These are phyloP conservation scores for Polydrusus cervinus DNA, from an alignment of 2,888 invertebrate genomes.

Conservation along the genomic window DNA sequence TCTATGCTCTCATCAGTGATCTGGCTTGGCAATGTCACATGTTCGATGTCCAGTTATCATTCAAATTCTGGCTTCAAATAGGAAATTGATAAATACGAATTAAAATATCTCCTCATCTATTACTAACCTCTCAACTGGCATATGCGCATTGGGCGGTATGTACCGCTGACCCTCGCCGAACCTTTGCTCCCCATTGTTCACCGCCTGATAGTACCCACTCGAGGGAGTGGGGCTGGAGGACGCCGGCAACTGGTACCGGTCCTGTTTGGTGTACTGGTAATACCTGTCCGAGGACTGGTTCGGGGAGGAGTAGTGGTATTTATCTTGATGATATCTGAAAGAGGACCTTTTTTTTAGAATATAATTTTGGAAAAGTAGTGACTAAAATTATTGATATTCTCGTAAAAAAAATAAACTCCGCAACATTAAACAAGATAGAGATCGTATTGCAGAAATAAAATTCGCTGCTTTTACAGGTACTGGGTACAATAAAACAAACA, in stretches of 20 bases:
- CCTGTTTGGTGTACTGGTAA: constrained; percentile 54
- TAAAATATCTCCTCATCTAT: background rate
- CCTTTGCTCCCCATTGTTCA: constrained; percentile 59
- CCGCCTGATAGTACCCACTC: constrained; percentile 54
- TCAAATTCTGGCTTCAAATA: too few species aligned
- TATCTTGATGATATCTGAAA: constrained; percentile 51
- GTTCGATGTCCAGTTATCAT: too few species aligned
- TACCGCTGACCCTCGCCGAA: constrained; percentile 72
- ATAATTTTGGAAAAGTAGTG: background rate
- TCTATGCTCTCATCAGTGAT: too few species aligned
- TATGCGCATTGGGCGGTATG: constrained; percentile 81
- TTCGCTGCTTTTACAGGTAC: too few species aligned
- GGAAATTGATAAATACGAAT: background rate
- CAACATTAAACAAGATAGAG: too few species aligned
- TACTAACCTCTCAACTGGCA: constrained; percentile 80
- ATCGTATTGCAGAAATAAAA: too few species aligned
- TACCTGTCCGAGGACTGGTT: constrained; percentile 49
- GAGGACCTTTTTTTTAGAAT: constrained; percentile 1
- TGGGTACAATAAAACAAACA: too few species aligned
- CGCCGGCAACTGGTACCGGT: constrained; percentile 53
- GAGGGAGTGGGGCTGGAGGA: constrained; percentile 37
- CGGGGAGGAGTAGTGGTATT: constrained; percentile 54
- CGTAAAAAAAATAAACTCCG: too few species aligned
- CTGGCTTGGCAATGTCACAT: too few species aligned
- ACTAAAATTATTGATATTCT: too few species aligned